These are phyloP conservation scores for Amphiura filiformis DNA, from an alignment of 35 echinoderm and acorn worm genomes.

Conservation along the genomic window DNA sequence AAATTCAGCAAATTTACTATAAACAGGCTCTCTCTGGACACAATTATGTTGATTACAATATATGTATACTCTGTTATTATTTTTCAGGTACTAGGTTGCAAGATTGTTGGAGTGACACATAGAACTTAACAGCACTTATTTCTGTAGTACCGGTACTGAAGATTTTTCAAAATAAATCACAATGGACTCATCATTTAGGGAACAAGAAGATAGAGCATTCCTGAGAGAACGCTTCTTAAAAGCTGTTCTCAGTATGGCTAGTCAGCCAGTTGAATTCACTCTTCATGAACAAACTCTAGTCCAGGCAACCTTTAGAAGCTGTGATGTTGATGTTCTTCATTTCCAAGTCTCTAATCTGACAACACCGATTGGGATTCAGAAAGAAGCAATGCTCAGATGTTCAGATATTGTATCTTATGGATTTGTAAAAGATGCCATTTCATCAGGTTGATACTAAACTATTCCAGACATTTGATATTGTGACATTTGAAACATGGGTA, in stretches of 20 bases:
- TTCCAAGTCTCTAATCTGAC: conserved; percentile 63
- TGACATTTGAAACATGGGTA: too few species aligned
- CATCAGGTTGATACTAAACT: too few species aligned
- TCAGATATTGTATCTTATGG: conserved; percentile 55
- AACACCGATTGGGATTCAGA: conserved; percentile 67
- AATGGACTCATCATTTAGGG: background rate
- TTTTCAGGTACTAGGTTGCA: too few species aligned
- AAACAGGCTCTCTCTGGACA: too few species aligned
- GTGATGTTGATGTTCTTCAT: conserved; percentile 56
- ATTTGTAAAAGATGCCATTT: conserved; percentile 3
- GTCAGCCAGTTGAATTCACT: conserved; percentile 33
- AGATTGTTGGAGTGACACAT: too few species aligned
- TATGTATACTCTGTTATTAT: too few species aligned
- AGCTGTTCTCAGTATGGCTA: conserved; percentile 29
- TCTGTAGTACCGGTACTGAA: too few species aligned
- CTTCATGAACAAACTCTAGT: conserved; percentile 62
- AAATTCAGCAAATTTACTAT: too few species aligned
- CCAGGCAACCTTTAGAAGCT: conserved; percentile 31
- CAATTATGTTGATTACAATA: too few species aligned
- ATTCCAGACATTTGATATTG: too few species aligned
- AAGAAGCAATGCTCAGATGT: conserved; percentile 55
- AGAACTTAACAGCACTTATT: too few species aligned
- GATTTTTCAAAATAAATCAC: too few species aligned
- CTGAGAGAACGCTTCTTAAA: conserved; percentile 65
- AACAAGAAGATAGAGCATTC: conserved; percentile 58